These are phyloP conservation scores for Cyphomyrus plagiostoma DNA, from an alignment of 2,113 vertebrate species.

Conservation along the genomic window DNA sequence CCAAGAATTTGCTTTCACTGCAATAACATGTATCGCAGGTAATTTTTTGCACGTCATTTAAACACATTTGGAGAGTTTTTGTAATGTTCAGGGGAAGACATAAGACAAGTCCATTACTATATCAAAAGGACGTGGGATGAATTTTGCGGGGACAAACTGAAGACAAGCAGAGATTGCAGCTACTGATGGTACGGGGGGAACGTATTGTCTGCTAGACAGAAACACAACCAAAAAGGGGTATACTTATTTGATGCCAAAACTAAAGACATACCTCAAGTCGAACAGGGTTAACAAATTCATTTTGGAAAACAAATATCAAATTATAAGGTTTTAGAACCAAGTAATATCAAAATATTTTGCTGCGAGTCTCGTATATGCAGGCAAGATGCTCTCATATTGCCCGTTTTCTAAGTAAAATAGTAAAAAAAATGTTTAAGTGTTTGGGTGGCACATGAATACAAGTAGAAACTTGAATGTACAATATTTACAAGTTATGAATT, in stretches of 20 bases:
- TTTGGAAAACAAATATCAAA: slow-evolving; percentile 18
- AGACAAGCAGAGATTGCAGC: not conserved
- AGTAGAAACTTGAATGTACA: slow-evolving; percentile 62
- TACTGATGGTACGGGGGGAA: not conserved
- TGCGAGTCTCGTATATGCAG: slow-evolving; percentile 30
- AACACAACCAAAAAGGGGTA: not conserved
- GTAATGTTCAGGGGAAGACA: not conserved
- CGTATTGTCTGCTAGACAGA: not conserved
- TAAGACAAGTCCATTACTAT: not conserved
- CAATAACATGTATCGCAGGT: not conserved
- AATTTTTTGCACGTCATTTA: not conserved
- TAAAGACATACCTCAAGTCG: not conserved
- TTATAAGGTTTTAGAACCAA: not conserved
- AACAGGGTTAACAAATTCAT: not conserved
- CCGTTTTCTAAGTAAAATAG: slow-evolving; percentile 37
- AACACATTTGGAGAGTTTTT: not conserved
- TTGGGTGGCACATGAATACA: slow-evolving; percentile 63
- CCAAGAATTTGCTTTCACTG: not conserved
- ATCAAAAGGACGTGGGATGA: not conserved
- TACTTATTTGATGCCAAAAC: not conserved
- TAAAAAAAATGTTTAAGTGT: slow-evolving; percentile 54
- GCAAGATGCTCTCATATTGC: slow-evolving; percentile 18
- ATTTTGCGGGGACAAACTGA: not conserved
- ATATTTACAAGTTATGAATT: slow-evolving; percentile 64
- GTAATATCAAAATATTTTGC: slow-evolving; percentile 40